A percentile compares a stretch with the other conserved stretches of the same genome.
phyloP scores from a whole-genome alignment of 2,888 invertebrate species.

The Orthonevra nobilis region DNA sequence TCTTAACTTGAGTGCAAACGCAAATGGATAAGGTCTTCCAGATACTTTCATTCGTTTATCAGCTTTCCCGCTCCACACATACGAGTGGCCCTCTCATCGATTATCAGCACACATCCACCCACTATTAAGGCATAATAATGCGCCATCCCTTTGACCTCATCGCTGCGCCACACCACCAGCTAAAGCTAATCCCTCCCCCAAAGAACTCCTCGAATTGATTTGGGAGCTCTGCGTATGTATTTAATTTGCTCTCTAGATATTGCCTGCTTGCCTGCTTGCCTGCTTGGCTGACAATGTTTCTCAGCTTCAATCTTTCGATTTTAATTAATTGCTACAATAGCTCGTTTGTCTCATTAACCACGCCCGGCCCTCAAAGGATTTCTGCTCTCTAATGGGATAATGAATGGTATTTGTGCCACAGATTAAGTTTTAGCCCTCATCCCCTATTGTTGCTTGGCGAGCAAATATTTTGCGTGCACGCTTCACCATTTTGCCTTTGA shows the following conservation, averaged over 20 bases:
- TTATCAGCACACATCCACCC: conserved; percentile 37
- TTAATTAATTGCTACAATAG: conserved; percentile 67
- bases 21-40: conserved; percentile 18
- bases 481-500: background rate
- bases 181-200: conserved; percentile 17
- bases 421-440: conserved; percentile 51
- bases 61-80: conserved; percentile 15
- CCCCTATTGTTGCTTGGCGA: background rate
- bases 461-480: conserved; percentile 18
- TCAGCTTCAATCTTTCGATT: conserved; percentile 58
- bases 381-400: conserved; percentile 55
- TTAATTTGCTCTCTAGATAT: conserved; percentile 45
- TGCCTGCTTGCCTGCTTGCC: conserved; percentile 20
- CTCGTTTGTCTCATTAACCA: conserved; percentile 66
- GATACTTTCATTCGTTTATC: conserved; percentile 38
- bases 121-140: conserved; percentile 11
- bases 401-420: conserved; percentile 62
- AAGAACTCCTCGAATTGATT: conserved; percentile 36
- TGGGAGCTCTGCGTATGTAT: conserved; percentile 39
- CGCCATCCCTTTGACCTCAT: conserved; percentile 1
- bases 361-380: conserved; percentile 54
- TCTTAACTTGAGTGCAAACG: conserved; percentile 16
- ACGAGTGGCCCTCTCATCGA: conserved; percentile 51
- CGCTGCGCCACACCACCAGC: background rate
- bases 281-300: conserved; percentile 38